Base-by-base conservation (phyloP, 1,140 invertebrate species). In the Sinonovacula constricta region DNA sequence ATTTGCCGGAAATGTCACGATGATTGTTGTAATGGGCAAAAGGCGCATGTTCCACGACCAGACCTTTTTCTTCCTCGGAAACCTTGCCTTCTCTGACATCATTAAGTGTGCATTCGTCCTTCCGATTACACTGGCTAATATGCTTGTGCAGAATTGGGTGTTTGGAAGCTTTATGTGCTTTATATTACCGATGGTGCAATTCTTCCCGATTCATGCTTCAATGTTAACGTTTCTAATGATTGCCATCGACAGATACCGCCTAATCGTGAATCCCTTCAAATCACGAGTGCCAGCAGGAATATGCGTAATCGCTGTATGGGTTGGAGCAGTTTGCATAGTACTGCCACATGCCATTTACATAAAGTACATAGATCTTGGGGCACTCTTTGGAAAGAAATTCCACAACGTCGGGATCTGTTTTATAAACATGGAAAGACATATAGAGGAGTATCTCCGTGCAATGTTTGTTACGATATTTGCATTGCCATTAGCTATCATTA, bases 161-260 rank as follows among this genome's bases (percentile, higher is more conserved):
- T 94, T 95, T 79, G 95, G 94, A 5, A 93, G 94, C 75, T 94
- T 95, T 81, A 85, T 95, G n/a, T 95, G 95, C 88, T 95, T 93
- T 83, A 94, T 95, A 85, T 83, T 95, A 56, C 94, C 95, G 0
- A 95, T 95, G 94, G 85, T 95, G 68, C 95, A 95, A 92, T 94
- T 94, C 83, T 88, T 94, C 93, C 94, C 94, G 1, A 88, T 94
- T 53, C 94, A 95, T 86, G 93, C 94, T 22, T 93, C 94, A 10
- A 95, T 94, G 91, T 91, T 95, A 85, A 95, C 94, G 22, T 94
- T 94, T 81, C 87, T 95, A 5, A 88, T 94, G 80, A 94, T 95
- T 60, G 94, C 94, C 36, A 93, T 93, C 85, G 94, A 95, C 87
- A 92, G 94, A 67, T 94, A 94, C 88, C 91, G 94, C 33, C 92